Base-by-base conservation (phyloP, 2,888 invertebrate species). In the Drosophila borborema region DNA sequence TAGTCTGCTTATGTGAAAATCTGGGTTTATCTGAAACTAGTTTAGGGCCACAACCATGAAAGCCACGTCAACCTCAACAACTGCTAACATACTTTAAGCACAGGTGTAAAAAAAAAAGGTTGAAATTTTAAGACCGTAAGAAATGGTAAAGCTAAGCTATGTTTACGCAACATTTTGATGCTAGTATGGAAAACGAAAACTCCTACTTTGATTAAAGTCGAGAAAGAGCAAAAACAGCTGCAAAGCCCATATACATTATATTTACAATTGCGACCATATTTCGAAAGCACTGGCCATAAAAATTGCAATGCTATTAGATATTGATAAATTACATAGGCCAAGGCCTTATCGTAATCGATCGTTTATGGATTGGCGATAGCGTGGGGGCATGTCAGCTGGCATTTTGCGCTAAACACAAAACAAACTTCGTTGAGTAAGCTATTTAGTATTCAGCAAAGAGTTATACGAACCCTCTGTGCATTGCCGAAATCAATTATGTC, bases 341-440 rank as follows among this genome's bases (percentile, higher is more conserved):
- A 58, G 69, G 58, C 23, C 43, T 45, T 77, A 77, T 77, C 74
- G 74, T 78, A 71, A 78, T 62, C 67, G 46, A 34, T 43, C 12
- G 62, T 74, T 77, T 74, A 78, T 77, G 62, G 78, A 63, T 74
- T 60, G 54, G 23, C 59, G 69, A 71, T 78, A 77, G 67, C 28
- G 41, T 53, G 23, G 48, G 20, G 49, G 61, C 38, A 34, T 64
- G 43, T 31, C 66, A 61, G 56, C 58, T 65, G 58, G 23, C 16
- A 64, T 53, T 53, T 23, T 56, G 20, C 38, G 64, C 23, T 68
- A 40, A 64, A 51, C 51, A 18, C 59, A 41, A 41, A n/a, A 41
- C 41, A 41, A 41, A 41, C 41, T n/a, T 38, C 31, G 2, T 1
- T 46, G 48, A 18, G 5, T 51, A 45, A 34, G 34, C 7, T 48